Conservation (phyloP, 2,797 vertebrate genomes). For the Atherinosoma microstoma region DNA sequence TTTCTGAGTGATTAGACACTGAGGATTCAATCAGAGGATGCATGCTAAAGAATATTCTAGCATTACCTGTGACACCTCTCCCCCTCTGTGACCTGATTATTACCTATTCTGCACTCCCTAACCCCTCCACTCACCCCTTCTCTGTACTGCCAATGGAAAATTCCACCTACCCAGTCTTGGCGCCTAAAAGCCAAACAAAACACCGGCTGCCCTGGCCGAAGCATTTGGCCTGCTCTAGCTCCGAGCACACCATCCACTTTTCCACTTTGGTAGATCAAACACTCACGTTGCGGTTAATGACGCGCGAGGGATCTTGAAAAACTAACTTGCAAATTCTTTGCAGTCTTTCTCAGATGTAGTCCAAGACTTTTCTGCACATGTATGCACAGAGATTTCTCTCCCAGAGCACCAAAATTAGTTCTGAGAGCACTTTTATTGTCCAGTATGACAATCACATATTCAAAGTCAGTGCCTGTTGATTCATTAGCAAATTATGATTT, state of each 20-base stretch:
- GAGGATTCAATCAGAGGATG: conserved; percentile 23
- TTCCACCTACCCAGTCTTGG: conserved; percentile 68
- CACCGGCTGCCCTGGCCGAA: conserved; percentile 32
- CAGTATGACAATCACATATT: background rate
- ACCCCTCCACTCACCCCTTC: background rate
- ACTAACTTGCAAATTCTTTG: background rate
- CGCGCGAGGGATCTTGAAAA: conserved; percentile 9
- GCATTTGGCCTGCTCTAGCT: conserved; percentile 24
- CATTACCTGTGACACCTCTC: conserved; percentile 19
- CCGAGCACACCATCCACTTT: conserved; percentile 27
- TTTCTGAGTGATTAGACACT: conserved; percentile 14
- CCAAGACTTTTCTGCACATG: background rate
- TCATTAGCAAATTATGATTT: background rate
- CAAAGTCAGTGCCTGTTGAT: background rate
- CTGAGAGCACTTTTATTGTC: background rate
- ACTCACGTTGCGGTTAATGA: conserved; percentile 6
- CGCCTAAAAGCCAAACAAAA: conserved; percentile 67
- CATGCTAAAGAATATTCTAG: conserved; percentile 3
- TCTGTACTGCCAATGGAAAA: conserved; percentile 62
- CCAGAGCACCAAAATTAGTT: background rate
- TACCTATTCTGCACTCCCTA: conserved; percentile 8
- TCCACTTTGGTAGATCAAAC: conserved; percentile 37
- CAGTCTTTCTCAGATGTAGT: conserved; percentile 3
- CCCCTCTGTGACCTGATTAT: conserved; percentile 12
- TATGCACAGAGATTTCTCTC: background rate